Percentiles rank a stretch among this genome's conserved stretches.
phyloP scores from a whole-genome alignment of 2,113 vertebrate genomes.

The Gopherus evgoodei region DNA sequence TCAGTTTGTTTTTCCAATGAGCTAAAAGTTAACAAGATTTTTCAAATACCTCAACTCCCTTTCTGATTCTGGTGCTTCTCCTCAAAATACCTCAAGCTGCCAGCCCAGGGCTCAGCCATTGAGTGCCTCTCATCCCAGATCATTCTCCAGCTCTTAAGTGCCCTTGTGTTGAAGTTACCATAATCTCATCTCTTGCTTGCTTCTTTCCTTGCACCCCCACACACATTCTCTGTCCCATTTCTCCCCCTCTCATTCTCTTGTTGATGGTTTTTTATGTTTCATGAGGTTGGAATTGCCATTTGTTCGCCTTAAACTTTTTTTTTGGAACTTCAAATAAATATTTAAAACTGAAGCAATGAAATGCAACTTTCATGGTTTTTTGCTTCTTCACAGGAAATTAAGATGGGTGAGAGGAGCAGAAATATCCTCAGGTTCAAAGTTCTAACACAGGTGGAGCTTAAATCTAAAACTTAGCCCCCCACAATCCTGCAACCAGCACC shows the following conservation, averaged over 20 bases:
- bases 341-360: conserved; percentile 83
- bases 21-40: not conserved
- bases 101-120: not conserved
- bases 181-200: not conserved
- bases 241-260: not conserved
- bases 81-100: not conserved
- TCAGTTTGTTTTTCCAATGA: conserved; percentile 58
- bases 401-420: not conserved
- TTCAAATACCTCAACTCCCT: conserved; percentile 70
- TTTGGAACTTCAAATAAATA: conserved; percentile 81
- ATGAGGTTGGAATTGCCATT: conserved; percentile 1
- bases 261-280: not conserved
- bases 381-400: not conserved
- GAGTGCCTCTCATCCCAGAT: not conserved
- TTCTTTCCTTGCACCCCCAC: not conserved
- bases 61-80: not conserved
- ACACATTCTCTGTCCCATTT: not conserved
- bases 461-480: not conserved
- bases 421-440: not conserved
- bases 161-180: not conserved
- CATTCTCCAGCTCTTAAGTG: not conserved
- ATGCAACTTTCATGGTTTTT: not conserved
- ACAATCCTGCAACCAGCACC: not conserved
- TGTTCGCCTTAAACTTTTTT: conserved; percentile 48
- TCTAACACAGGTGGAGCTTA: not conserved